phyloP scores from a whole-genome alignment of 2,888 invertebrate species.

The Capitulum mitella region DNA sequence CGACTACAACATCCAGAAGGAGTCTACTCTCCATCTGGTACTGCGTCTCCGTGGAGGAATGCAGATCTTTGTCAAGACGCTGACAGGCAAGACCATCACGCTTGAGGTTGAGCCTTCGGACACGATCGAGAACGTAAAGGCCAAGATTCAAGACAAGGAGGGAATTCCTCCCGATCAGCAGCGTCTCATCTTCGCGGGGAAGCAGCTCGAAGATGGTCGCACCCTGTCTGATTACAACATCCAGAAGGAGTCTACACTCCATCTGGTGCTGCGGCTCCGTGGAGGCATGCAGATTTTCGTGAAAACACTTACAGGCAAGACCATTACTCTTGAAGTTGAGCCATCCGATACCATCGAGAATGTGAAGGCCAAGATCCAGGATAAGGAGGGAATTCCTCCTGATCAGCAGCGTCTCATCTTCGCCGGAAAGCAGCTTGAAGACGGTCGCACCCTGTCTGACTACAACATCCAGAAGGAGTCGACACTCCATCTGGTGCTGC shows the following conservation, averaged over 20 bases:
- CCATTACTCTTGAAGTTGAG: conserved; percentile 89
- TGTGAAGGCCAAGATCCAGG: conserved; percentile 89
- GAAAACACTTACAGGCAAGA: conserved; percentile 89
- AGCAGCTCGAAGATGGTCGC: conserved; percentile 53
- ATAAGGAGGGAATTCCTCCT: conserved; percentile 63
- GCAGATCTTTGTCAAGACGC: conserved; percentile 51
- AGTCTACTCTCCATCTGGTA: conserved; percentile 53
- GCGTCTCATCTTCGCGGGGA: conserved; percentile 53
- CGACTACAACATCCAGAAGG: conserved; percentile 52
- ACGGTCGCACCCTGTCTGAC: conserved; percentile 49
- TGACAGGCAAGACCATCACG: conserved; percentile 47
- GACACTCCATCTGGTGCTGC: conserved; percentile 52
- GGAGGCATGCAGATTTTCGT: conserved; percentile 54
- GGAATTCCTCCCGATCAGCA: conserved; percentile 56
- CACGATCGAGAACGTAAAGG: conserved; percentile 84
- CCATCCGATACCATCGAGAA: conserved; percentile 89
- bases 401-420: conserved; percentile 78
- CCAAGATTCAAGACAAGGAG: conserved; percentile 84
- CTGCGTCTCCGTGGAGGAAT: conserved; percentile 49
- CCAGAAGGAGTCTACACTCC: conserved; percentile 53
- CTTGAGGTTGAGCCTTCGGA: background rate
- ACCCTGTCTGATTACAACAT: conserved; percentile 51
- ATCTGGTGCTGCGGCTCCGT: conserved; percentile 37
- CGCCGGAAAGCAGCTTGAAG: conserved; percentile 41
- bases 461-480: conserved; percentile 53